These are phyloP conservation scores for Prietella phreatophila DNA, from an alignment of 2,113 vertebrate species.

Conservation along the genomic window DNA sequence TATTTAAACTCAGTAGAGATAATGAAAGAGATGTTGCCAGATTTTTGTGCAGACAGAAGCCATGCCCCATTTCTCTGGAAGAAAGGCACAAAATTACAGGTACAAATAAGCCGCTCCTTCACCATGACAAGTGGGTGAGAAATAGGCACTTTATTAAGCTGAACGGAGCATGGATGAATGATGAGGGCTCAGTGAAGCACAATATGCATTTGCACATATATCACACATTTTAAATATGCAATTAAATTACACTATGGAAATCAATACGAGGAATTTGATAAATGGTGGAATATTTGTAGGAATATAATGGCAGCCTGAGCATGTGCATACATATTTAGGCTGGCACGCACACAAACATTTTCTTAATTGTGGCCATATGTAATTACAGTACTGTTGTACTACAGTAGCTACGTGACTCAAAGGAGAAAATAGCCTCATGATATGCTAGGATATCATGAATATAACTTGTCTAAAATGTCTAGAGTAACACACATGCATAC, in stretches of 20 bases:
- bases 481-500: background rate
- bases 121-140: conserved; percentile 49
- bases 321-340: conserved; percentile 13
- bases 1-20: conserved; percentile 54
- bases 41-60: conserved; percentile 58
- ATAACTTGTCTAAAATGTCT: conserved; percentile 3
- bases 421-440: background rate
- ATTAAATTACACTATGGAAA: conserved; percentile 65
- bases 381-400: background rate
- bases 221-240: conserved; percentile 61
- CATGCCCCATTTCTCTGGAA: conserved; percentile 38
- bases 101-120: conserved; percentile 53
- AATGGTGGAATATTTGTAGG: conserved; percentile 52
- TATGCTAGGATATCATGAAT: background rate
- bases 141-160: conserved; percentile 50
- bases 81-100: conserved; percentile 47
- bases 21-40: conserved; percentile 57
- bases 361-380: background rate
- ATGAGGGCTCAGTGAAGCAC: conserved; percentile 55
- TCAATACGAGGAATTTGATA: conserved; percentile 65
- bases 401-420: background rate
- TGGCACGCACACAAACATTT: conserved; percentile 31
- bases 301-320: conserved; percentile 4
- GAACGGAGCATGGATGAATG: conserved; percentile 58
- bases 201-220: conserved; percentile 44